Evolutionary conservation across 1,140 invertebrate genomes (phyloP).

Genomic region (Aphaenogaster rudis): DNA sequence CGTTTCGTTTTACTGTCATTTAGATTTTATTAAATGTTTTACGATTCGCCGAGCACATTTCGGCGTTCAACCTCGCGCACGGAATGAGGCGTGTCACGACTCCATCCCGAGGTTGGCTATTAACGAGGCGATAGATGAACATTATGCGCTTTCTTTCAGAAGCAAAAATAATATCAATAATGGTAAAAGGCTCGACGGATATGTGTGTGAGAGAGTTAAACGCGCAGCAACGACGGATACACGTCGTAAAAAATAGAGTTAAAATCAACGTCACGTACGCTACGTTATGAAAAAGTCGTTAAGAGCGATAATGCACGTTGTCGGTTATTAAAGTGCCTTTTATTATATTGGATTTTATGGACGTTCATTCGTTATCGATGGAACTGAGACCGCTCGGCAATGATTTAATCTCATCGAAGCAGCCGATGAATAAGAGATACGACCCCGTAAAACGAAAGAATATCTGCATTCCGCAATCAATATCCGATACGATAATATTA

Average conservation of each 20-base stretch:
- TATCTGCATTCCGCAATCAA: conserved; percentile 36
- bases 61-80: conserved; percentile 27
- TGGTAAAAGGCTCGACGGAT: background rate
- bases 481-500: conserved; percentile 14
- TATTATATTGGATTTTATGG: conserved; percentile 54
- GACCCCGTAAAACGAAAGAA: conserved; percentile 12
- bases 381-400: conserved; percentile 34
- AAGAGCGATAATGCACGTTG: conserved; percentile 57
- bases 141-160: conserved; percentile 11
- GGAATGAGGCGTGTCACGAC: background rate
- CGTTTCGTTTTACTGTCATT: conserved; percentile 71
- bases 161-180: background rate
- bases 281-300: conserved; percentile 53
- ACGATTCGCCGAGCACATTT: conserved; percentile 69
- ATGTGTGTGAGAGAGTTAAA: background rate
- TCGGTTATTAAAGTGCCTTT: conserved; percentile 58
- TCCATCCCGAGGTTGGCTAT: background rate
- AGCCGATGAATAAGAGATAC: conserved; percentile 39
- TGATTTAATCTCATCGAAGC: conserved; percentile 48
- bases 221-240: background rate
- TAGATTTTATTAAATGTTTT: conserved; percentile 80
- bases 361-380: conserved; percentile 46
- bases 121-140: conserved; percentile 25
- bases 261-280: conserved; percentile 48
- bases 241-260: conserved; percentile 38